Percentiles rank a stretch among this genome's conserved stretches.
phyloP scores from a whole-genome alignment of 2,113 vertebrate genomes.

The Prinia subflava region DNA sequence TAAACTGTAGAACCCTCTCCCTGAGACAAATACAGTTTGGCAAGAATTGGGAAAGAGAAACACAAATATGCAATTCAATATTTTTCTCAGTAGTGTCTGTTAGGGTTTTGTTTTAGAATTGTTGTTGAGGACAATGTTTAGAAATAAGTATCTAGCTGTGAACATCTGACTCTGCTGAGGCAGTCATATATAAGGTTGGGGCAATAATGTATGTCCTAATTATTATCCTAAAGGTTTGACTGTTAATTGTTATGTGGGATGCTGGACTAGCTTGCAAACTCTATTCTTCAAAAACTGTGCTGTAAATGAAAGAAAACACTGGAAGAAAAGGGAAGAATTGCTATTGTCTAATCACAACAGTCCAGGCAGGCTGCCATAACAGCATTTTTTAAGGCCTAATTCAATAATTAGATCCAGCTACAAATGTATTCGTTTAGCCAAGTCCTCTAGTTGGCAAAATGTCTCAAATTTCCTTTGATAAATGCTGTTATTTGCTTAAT shows the following conservation, averaged over 20 bases:
- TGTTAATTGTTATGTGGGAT: neutral
- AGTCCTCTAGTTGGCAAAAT: conserved; percentile 14
- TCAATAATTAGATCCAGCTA: conserved; percentile 47
- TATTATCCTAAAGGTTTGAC: neutral
- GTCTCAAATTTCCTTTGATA: conserved; percentile 14
- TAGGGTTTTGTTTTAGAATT: neutral
- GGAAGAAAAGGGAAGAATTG: conserved; percentile 29
- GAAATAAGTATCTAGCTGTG: neutral
- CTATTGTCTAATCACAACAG: conserved; percentile 33
- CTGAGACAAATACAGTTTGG: neutral
- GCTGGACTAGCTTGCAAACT: neutral
- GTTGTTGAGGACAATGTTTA: neutral
- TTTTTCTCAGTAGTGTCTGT: neutral
- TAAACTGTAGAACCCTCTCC: neutral
- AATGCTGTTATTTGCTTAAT: neutral
- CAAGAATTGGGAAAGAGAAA: neutral
- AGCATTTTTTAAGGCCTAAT: conserved; percentile 14
- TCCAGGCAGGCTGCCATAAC: conserved; percentile 29
- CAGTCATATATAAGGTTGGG: neutral
- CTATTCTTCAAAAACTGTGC: neutral
- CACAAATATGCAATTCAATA: neutral
- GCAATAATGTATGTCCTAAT: neutral
- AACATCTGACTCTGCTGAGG: neutral
- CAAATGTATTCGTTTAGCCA: conserved; percentile 9
- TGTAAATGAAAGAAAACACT: conserved; percentile 16